These are phyloP conservation scores for Triplophysa rosa DNA, from an alignment of 2,113 vertebrate species.

Conservation along the genomic window DNA sequence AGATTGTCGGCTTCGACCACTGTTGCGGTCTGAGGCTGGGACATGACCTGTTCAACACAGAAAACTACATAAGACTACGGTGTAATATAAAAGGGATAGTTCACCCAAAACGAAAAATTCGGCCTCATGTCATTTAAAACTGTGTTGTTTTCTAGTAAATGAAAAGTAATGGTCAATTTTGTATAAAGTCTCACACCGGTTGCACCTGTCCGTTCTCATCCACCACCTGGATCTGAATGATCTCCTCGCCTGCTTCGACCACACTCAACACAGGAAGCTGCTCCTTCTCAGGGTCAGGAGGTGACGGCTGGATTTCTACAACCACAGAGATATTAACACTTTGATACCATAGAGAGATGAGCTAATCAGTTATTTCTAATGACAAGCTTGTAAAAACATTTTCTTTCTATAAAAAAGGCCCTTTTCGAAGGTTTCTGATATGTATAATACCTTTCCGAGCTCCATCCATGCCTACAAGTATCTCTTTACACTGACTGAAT, in stretches of 20 bases:
- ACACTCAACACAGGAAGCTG: slow-evolving; percentile 82
- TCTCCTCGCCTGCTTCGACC: slow-evolving; percentile 85
- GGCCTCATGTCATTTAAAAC: too few species aligned
- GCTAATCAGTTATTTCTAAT: not conserved
- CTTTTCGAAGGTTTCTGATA: not conserved
- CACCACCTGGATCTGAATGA: slow-evolving; percentile 90
- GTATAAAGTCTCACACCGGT: slow-evolving; percentile 57
- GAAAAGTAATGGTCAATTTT: not conserved
- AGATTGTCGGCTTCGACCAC: slow-evolving; percentile 81
- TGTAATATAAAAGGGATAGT: too few species aligned
- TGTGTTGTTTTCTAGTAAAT: too few species aligned
- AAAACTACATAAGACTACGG: not conserved
- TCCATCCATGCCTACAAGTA: slow-evolving; percentile 82
- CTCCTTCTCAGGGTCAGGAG: slow-evolving; percentile 54
- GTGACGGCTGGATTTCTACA: slow-evolving; percentile 53
- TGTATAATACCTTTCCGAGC: slow-evolving; percentile 75
- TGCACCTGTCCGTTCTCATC: slow-evolving; percentile 69
- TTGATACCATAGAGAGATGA: not conserved
- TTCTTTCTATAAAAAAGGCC: too few species aligned
- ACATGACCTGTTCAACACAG: slow-evolving; percentile 62
- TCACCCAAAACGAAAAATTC: too few species aligned
- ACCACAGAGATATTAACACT: not conserved
- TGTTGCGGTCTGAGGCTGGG: slow-evolving; percentile 67
- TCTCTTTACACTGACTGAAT: slow-evolving; percentile 87
- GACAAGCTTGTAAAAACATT: not conserved